phyloP scores from a whole-genome alignment of 2,113 vertebrate genomes.

The Aix galericulata region DNA sequence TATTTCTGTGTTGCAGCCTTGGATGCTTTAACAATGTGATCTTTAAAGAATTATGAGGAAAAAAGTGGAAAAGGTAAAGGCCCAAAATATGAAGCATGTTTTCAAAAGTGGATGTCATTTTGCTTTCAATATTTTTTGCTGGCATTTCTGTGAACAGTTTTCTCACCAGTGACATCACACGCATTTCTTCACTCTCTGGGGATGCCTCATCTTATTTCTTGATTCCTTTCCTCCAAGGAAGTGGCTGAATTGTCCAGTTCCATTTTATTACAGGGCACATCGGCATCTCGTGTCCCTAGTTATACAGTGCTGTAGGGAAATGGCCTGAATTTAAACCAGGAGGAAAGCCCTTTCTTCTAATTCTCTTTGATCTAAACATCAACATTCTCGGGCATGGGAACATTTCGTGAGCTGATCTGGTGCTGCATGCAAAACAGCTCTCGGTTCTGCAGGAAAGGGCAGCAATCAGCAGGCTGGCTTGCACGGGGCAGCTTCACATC shows the following conservation, averaged over 20 bases:
- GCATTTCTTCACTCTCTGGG: neutral
- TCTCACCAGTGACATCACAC: neutral
- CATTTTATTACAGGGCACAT: neutral
- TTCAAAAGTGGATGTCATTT: neutral
- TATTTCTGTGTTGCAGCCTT: neutral
- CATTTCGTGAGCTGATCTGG: neutral
- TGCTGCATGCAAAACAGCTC: neutral
- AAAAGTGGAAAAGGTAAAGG: neutral
- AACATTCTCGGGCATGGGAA: neutral
- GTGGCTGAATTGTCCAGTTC: neutral
- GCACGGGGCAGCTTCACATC: neutral
- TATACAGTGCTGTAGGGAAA: neutral
- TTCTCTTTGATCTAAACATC: conserved; percentile 1
- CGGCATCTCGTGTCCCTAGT: rapidly evolving
- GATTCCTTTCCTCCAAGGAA: neutral
- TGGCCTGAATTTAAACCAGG: neutral
- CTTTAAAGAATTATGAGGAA: neutral
- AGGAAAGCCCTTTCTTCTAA: neutral
- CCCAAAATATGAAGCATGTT: neutral
- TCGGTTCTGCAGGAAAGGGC: rapidly evolving
- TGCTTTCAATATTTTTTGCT: neutral
- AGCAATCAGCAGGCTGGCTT: neutral
- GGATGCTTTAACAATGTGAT: neutral
- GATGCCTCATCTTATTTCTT: neutral
- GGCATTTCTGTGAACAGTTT: neutral